Evolutionary conservation across 2,888 invertebrate species (phyloP).

Genomic region (Phoenoteleia sp.): DNA sequence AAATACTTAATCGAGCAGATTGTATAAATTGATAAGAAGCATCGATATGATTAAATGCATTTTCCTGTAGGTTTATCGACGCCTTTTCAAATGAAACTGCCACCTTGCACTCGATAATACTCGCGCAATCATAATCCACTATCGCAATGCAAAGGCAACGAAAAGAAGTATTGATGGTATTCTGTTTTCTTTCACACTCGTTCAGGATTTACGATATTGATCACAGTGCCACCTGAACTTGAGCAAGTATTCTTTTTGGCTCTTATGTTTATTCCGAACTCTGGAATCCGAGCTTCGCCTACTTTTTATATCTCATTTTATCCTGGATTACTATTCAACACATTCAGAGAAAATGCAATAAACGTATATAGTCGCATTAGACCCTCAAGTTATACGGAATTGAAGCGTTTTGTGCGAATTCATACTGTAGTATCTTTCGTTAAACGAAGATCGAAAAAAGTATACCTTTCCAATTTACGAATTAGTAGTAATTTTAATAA

Average conservation of each 20-base stretch:
- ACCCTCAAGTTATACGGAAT: conserved; percentile 58
- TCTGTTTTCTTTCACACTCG: conserved; percentile 79
- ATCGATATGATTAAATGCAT: conserved; percentile 50
- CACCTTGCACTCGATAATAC: conserved; percentile 65
- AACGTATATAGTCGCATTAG: conserved; percentile 67
- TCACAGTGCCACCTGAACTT: conserved; percentile 83
- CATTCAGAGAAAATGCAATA: conserved; percentile 66
- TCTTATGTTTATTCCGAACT: conserved; percentile 79
- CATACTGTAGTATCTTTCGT: conserved; percentile 45
- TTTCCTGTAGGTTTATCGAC: conserved; percentile 66
- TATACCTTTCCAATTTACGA: conserved; percentile 26
- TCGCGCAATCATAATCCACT: conserved; percentile 79
- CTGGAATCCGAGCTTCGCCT: conserved; percentile 71
- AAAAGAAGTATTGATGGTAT: conserved; percentile 68
- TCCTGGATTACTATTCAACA: conserved; percentile 70
- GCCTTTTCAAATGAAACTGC: conserved; percentile 62
- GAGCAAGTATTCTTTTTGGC: conserved; percentile 76
- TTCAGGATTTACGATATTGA: conserved; percentile 85
- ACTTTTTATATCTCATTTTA: conserved; percentile 70
- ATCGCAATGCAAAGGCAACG: conserved; percentile 78
- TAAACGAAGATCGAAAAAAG: conserved; percentile 51
- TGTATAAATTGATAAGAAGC: conserved; percentile 55
- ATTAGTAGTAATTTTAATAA: conserved; percentile 12
- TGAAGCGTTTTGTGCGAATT: conserved; percentile 63
- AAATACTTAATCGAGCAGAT: conserved; percentile 52